Base-by-base conservation (phyloP, 2,113 vertebrate species). In the Datnioides undecimradiatus region DNA sequence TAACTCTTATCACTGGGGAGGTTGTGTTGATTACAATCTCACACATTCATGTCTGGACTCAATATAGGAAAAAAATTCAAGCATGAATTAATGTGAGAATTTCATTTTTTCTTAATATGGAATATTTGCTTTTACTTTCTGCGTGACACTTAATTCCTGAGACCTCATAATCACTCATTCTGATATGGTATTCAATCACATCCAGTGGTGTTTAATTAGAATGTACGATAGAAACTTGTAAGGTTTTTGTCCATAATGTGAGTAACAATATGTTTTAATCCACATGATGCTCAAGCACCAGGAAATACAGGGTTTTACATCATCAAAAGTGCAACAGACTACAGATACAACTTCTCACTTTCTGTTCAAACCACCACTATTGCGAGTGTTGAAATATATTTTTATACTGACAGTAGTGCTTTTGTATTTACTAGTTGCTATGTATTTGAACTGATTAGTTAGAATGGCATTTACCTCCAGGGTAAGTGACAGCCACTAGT, bases 401-500 rank as follows among this genome's bases (percentile, higher is more conserved):
- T n/a, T n/a, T n/a, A n/a, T n/a, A n/a, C n/a, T n/a, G n/a, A n/a
- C n/a, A n/a, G n/a, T n/a, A n/a, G n/a, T n/a, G n/a, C n/a, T n/a
- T n/a, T n/a, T n/a, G n/a, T n/a, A n/a, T n/a, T n/a, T n/a, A n/a
- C n/a, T 46, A 34, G 13, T 27, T 40, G 13, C 8, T 21, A 8
- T 55, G 36, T 27, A 16, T 11, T 57, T 38, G 38, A 38, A 10
- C 16, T 33, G 8, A 14, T 73, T 46, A 9, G 36, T 41, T 27
- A 40, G 11, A 66, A 49, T 6, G 9, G 29, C 48, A n/a, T 80
- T 95, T 94, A 99, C 98, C 97, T 73, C 96, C 97, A 77, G 96
- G 93, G 88, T 97, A 98, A 0, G 95, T 86, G 77, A 96, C 85
- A 3, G 94, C 92, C 83, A 97, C 95, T 27, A 99, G 93, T 0